Conservation (phyloP, 2,888 invertebrate genomes). For the Ptychoptera contaminata region DNA sequence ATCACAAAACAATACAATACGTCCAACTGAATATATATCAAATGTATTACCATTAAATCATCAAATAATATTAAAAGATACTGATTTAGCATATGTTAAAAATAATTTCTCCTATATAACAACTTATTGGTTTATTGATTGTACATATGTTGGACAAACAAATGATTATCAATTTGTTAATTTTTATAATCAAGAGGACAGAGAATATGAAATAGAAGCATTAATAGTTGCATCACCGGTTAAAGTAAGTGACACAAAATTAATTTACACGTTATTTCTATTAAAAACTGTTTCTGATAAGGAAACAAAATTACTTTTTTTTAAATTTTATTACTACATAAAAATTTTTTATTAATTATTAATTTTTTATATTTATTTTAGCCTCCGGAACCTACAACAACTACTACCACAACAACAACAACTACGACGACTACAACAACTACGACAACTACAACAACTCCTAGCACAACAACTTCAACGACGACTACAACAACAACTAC, state of each 20-base stretch:
- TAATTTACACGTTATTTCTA: too few relatives aligned
- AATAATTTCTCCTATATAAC: conserved; percentile 37
- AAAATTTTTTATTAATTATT: neutral
- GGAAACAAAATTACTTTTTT: too few relatives aligned
- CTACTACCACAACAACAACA: conserved; percentile 28
- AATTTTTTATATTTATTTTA: neutral
- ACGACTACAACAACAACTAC: conserved; percentile 25
- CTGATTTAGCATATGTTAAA: conserved; percentile 43
- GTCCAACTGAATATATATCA: conserved; percentile 44
- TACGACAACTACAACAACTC: conserved; percentile 32
- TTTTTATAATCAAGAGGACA: conserved; percentile 45
- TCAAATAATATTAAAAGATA: conserved; percentile 38
- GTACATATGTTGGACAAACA: conserved; percentile 48
- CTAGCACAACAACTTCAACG: conserved; percentile 25
- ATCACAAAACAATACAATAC: conserved; percentile 42
- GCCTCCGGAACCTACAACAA: conserved; percentile 24
- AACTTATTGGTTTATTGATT: conserved; percentile 70
- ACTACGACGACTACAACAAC: conserved; percentile 31
- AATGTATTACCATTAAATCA: conserved; percentile 42
- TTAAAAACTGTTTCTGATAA: too few relatives aligned
- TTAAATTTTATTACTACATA: too few relatives aligned
- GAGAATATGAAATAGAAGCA: conserved; percentile 47
- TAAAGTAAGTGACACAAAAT: conserved; percentile 24
- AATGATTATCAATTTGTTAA: conserved; percentile 42
- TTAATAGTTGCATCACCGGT: conserved; percentile 55